phyloP scores from a whole-genome alignment of 2,113 vertebrate species.

The Pyxicephalus adspersus region DNA sequence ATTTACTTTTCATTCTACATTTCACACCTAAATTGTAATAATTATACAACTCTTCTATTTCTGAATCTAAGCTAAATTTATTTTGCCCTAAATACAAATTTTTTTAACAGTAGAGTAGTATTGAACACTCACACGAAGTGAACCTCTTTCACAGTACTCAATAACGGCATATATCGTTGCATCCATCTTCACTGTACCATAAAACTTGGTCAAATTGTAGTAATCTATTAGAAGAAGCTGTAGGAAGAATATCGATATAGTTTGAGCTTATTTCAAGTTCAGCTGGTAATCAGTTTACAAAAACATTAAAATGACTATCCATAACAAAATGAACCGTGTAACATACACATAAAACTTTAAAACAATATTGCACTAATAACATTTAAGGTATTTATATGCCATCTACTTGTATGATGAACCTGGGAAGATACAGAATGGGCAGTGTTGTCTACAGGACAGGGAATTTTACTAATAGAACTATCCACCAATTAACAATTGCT shows the following conservation, averaged over 20 bases:
- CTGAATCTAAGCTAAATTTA: no score
- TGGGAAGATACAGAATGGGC: no score
- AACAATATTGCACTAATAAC: no score
- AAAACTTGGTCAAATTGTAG: slow-evolving; percentile 98
- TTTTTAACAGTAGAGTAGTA: not conserved
- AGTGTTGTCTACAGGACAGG: no score
- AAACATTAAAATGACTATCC: no score
- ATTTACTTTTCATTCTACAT: not conserved
- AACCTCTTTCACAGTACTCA: slow-evolving; percentile 93
- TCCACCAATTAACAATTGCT: no score
- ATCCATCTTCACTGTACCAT: slow-evolving; percentile 94
- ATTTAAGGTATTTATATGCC: no score
- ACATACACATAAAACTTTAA: no score
- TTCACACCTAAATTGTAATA: not conserved
- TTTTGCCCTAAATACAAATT: not conserved
- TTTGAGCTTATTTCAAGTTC: not conserved
- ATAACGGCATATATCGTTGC: slow-evolving; percentile 86
- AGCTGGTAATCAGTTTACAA: not conserved
- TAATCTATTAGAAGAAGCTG: slow-evolving; percentile 92
- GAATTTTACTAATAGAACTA: no score
- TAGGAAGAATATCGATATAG: not conserved
- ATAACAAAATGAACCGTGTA: no score
- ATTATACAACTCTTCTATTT: no score
- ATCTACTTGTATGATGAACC: no score
- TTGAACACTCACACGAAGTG: slow-evolving; percentile 83